Conservation (phyloP, 2,113 vertebrate genomes). For the Triplophysa siluroides region DNA sequence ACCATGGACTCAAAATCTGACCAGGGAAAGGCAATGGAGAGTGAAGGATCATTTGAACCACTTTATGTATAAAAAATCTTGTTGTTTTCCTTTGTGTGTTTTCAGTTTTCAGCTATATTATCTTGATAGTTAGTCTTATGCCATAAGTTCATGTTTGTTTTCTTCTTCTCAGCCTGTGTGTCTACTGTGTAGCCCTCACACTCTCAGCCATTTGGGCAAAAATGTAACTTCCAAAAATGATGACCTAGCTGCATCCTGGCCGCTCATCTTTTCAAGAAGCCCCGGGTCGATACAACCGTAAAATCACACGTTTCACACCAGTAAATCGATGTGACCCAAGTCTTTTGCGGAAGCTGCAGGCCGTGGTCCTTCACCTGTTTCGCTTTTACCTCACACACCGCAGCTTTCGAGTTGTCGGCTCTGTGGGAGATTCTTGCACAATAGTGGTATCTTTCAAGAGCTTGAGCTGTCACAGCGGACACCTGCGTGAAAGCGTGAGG, state of each 20-base stretch:
- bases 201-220: too few species aligned
- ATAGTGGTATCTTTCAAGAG: slow-evolving; percentile 8
- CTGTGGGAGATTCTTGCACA: slow-evolving; percentile 39
- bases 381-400: not conserved
- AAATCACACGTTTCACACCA: slow-evolving; percentile 14
- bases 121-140: too few species aligned
- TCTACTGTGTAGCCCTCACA: too few species aligned
- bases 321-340: slow-evolving; percentile 10
- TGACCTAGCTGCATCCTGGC: not conserved
- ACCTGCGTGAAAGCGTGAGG: slow-evolving; percentile 14
- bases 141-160: too few species aligned
- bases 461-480: slow-evolving; percentile 31
- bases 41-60: too few species aligned
- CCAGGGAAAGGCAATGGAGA: too few species aligned
- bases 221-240: not conserved
- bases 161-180: too few species aligned
- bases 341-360: not conserved
- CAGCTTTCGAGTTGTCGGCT: slow-evolving; percentile 28
- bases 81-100: too few species aligned
- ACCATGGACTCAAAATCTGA: too few species aligned
- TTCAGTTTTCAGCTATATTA: too few species aligned
- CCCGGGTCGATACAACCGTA: not conserved
- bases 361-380: slow-evolving; percentile 10
- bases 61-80: too few species aligned
- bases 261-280: not conserved